Evolutionary conservation across 2,113 vertebrate genomes (phyloP).

Genomic region (Saimiri boliviensis): DNA sequence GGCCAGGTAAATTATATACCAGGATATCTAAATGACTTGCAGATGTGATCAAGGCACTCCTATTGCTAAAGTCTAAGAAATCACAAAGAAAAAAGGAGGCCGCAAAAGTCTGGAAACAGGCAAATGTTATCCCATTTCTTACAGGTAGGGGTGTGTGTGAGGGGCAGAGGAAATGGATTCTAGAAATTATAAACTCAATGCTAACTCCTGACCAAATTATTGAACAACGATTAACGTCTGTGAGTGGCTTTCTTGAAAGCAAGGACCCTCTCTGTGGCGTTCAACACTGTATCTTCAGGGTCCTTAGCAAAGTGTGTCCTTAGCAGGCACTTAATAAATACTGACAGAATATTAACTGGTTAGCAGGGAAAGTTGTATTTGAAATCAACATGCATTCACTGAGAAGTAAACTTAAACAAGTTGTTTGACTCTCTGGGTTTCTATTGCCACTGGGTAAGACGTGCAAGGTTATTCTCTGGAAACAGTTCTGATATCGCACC

Average conservation of each 20-base stretch:
- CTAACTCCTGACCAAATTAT: background rate
- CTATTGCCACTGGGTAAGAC: background rate
- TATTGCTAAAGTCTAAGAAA: conserved; percentile 41
- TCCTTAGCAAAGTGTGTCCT: background rate
- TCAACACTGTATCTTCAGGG: background rate
- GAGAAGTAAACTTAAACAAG: background rate
- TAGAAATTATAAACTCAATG: background rate
- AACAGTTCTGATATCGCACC: background rate
- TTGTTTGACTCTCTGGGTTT: background rate
- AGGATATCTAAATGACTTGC: conserved; percentile 58
- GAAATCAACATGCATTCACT: background rate
- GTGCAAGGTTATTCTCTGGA: background rate
- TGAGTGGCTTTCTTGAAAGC: background rate
- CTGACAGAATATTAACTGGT: background rate
- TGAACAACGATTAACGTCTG: background rate
- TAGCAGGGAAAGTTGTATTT: background rate
- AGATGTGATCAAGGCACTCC: conserved; percentile 56
- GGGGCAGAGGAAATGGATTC: background rate
- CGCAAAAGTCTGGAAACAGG: background rate
- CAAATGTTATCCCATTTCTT: background rate
- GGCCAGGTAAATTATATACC: conserved; percentile 56
- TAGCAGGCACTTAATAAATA: background rate
- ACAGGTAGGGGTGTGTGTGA: background rate
- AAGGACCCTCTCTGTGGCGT: background rate
- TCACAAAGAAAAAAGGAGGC: background rate